A percentile compares a stretch with the other conserved stretches of the same genome.
These are phyloP conservation scores for Ceyx melanurus DNA, from an alignment of 2,113 vertebrate species.

Conservation along the genomic window DNA sequence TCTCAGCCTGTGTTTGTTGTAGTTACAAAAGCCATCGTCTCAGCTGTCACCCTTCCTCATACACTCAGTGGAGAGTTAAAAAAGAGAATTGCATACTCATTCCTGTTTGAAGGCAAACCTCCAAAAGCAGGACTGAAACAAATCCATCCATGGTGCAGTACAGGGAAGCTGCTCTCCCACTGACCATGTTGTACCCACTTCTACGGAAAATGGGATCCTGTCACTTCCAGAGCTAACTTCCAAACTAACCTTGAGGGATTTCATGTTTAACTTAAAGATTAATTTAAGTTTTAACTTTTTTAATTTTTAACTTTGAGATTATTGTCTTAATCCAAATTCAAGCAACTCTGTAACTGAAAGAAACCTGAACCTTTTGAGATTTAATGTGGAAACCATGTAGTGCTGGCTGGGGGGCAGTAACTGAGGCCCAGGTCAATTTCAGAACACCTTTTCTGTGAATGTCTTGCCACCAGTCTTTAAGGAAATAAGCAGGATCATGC, in stretches of 20 bases:
- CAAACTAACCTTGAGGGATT: not conserved
- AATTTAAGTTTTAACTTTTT: not conserved
- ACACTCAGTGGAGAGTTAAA: not conserved
- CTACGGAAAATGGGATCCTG: not conserved
- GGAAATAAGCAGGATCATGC: not conserved
- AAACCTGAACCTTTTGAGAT: not conserved
- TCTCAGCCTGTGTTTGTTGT: not conserved
- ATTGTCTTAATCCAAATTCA: conserved; percentile 5
- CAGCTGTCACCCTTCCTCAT: not conserved
- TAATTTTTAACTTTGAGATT: not conserved
- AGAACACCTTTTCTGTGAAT: not conserved
- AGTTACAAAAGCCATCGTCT: not conserved
- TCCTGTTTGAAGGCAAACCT: not conserved
- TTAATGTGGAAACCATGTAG: not conserved
- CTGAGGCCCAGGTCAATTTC: not conserved
- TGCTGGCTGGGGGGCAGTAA: not conserved
- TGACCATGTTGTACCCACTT: not conserved
- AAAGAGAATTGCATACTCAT: not conserved
- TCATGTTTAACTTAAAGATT: not conserved
- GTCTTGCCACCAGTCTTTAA: not conserved
- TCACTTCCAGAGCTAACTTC: not conserved
- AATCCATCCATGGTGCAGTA: not conserved
- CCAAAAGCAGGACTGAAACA: not conserved
- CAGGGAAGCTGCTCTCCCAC: not conserved
- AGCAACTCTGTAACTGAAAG: not conserved